phyloP scores from a whole-genome alignment of 2,888 invertebrate species.

The Sphinx pinastri region DNA sequence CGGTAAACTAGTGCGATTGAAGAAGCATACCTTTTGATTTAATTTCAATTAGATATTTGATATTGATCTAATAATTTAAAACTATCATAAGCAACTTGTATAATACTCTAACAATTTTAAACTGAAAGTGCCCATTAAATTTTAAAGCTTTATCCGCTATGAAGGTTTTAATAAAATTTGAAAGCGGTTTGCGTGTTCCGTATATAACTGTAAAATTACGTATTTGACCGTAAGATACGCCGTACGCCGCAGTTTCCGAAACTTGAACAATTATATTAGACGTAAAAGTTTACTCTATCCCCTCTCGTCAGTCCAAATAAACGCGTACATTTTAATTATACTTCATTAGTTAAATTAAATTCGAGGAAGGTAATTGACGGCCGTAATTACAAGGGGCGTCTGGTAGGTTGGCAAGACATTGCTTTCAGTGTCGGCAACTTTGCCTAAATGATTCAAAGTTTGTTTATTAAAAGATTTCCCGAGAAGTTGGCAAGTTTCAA shows the following conservation, averaged over 20 bases:
- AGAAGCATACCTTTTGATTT: too few relatives aligned
- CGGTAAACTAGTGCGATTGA: too few relatives aligned
- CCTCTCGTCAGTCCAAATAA: slow-evolving; percentile 67
- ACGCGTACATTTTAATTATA: slow-evolving; percentile 82
- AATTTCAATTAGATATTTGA: too few relatives aligned
- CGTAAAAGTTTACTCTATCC: slow-evolving; percentile 50
- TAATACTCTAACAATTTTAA: too few relatives aligned
- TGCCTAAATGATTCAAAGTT: slow-evolving; percentile 43
- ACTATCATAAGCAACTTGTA: too few relatives aligned
- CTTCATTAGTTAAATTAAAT: slow-evolving; percentile 84
- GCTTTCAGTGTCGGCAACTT: slow-evolving; percentile 59
- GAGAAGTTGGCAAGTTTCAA: slow-evolving; percentile 53
- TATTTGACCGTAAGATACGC: slow-evolving; percentile 21
- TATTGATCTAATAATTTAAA: too few relatives aligned
- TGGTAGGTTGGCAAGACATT: slow-evolving; percentile 55
- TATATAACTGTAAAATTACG: slow-evolving; percentile 22
- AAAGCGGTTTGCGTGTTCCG: slow-evolving; percentile 30
- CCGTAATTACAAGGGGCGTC: slow-evolving; percentile 69
- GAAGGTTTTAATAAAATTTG: slow-evolving; percentile 18
- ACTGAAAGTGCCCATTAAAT: background rate
- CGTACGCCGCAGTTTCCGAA: slow-evolving; percentile 35
- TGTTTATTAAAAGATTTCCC: slow-evolving; percentile 60
- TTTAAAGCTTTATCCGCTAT: slow-evolving; percentile 24
- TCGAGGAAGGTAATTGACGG: slow-evolving; percentile 79
- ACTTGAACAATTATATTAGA: slow-evolving; percentile 37